Evolutionary conservation across 2,888 invertebrate genomes (phyloP).

Genomic region (Dryomyza anilis): DNA sequence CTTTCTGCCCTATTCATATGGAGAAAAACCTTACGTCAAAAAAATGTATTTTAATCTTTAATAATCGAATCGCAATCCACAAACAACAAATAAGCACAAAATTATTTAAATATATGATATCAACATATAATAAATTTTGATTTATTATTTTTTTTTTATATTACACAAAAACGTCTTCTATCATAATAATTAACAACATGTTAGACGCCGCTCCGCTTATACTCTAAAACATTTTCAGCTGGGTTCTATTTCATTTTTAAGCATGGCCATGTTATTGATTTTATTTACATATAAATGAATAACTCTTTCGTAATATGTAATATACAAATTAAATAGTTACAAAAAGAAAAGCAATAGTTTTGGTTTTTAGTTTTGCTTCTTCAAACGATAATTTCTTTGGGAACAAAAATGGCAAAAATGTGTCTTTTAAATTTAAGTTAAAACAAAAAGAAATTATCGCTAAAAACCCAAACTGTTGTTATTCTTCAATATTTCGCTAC

Average conservation of each 20-base stretch:
- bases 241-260: neutral
- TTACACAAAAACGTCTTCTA: slow-evolving; percentile 6
- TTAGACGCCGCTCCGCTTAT: slow-evolving; percentile 9
- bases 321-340: neutral
- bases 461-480: neutral
- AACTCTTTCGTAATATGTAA: slow-evolving; percentile 10
- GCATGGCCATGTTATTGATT: neutral
- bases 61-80: no score
- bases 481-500: slow-evolving; percentile 5
- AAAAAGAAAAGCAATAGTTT: no score
- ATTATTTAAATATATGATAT: no score
- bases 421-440: no score
- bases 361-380: neutral
- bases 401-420: neutral
- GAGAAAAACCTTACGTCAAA: neutral
- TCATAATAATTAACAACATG: neutral
- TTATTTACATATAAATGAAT: slow-evolving; percentile 20
- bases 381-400: neutral
- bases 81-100: no score
- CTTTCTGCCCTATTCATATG: neutral
- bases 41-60: neutral
- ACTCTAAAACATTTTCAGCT: neutral
- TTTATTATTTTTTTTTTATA: slow-evolving; percentile 2
- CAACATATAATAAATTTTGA: neutral
- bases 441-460: neutral